phyloP scores from a whole-genome alignment of 64 coral and sea anemone species.

The Actinia equina region DNA sequence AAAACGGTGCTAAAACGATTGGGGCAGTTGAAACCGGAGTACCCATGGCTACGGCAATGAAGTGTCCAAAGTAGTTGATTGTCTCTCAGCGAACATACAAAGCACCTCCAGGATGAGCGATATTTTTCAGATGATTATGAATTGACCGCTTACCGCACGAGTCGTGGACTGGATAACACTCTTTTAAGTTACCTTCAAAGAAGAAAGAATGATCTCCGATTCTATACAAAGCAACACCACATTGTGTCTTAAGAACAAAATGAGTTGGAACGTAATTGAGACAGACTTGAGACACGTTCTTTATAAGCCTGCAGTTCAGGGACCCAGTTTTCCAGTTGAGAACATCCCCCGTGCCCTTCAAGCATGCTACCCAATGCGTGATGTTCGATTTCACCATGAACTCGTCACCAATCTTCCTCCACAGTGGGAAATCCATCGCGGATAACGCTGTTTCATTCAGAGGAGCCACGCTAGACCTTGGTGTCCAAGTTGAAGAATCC shows the following conservation, averaged over 20 bases:
- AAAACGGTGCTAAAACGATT: no score
- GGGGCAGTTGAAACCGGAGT: no score
- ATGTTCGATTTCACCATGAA: conserved; percentile 62
- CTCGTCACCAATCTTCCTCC: conserved; percentile 52
- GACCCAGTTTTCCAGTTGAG: conserved; percentile 48
- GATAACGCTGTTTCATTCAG: conserved; percentile 53
- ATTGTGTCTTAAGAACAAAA: not conserved
- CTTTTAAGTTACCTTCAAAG: not conserved
- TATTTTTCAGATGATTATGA: not conserved
- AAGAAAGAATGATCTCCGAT: not conserved
- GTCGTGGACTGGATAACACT: conserved; percentile 24
- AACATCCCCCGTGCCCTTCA: conserved; percentile 49
- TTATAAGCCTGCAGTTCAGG: conserved; percentile 27
- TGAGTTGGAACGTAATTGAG: not conserved
- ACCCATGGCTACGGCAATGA: no score
- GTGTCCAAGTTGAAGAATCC: not conserved
- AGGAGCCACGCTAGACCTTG: conserved; percentile 9
- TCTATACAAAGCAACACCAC: not conserved
- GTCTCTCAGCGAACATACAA: not conserved
- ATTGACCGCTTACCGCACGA: conserved; percentile 21
- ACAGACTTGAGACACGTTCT: not conserved
- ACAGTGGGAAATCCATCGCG: conserved; percentile 52
- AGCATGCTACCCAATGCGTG: conserved; percentile 67
- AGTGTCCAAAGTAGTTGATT: not conserved
- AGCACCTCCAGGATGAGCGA: not conserved